These are phyloP conservation scores for Rhadina sibilatrix DNA, from an alignment of 2,113 vertebrate genomes.

Conservation along the genomic window DNA sequence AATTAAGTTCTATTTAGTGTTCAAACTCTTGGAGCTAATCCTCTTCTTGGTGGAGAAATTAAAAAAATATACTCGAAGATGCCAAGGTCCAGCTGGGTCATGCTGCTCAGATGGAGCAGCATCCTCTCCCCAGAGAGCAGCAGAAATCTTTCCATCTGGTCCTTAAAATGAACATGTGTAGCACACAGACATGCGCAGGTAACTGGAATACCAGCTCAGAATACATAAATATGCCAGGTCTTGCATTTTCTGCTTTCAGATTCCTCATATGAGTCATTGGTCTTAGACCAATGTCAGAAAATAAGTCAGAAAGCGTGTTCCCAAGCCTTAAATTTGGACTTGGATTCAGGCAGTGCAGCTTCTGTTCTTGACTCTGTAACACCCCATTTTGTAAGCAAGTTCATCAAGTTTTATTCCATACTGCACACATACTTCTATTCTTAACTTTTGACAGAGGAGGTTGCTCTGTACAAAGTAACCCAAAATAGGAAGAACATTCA, in stretches of 20 bases:
- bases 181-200: background rate
- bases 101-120: constrained; percentile 24
- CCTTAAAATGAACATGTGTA: background rate
- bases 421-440: background rate
- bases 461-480: background rate
- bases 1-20: background rate
- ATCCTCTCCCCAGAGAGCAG: background rate
- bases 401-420: background rate
- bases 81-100: background rate
- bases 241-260: background rate
- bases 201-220: background rate
- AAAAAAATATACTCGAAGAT: fast-evolving
- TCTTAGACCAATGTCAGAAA: too few species aligned
- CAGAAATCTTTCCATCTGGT: background rate
- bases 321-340: background rate
- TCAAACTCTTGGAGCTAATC: background rate
- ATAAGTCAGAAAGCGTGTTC: background rate
- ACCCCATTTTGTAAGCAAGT: background rate
- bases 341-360: background rate
- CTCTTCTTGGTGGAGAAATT: background rate
- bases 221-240: background rate
- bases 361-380: background rate
- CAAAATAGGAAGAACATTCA: background rate
- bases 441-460: background rate
- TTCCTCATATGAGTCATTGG: background rate